Conservation (phyloP, 2,797 vertebrate genomes). For the Discoglossus pictus region DNA sequence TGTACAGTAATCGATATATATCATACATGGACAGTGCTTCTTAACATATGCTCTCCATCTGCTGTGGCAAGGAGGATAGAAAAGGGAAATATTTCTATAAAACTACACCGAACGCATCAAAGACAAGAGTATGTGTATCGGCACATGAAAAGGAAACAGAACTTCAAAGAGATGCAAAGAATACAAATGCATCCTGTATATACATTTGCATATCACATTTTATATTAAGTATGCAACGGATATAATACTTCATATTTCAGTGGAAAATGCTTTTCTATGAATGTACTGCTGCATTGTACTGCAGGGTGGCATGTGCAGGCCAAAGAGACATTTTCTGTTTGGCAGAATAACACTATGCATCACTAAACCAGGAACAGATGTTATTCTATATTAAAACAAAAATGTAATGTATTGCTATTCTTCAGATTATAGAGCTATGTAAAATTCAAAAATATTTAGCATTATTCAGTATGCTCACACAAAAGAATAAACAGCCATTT, state of each 20-base stretch:
- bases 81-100: conserved; percentile 12
- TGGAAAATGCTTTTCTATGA: too few relatives aligned
- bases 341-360: too few relatives aligned
- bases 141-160: conserved; percentile 28
- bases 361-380: too few relatives aligned
- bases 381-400: too few relatives aligned
- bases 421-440: too few relatives aligned
- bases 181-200: conserved; percentile 20
- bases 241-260: conserved; percentile 9
- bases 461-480: too few relatives aligned
- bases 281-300: too few relatives aligned
- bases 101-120: conserved; percentile 23
- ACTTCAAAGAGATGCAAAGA: conserved; percentile 30
- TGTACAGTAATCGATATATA: conserved; percentile 16
- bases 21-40: conserved; percentile 16
- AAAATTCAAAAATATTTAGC: too few relatives aligned
- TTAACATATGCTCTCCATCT: conserved; percentile 37
- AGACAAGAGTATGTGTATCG: conserved; percentile 29
- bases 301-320: background rate
- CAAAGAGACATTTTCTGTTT: conserved; percentile 16
- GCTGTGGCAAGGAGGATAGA: conserved; percentile 5
- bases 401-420: too few relatives aligned
- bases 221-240: conserved; percentile 11
- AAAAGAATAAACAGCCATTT: too few relatives aligned
- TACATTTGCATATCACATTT: conserved; percentile 37